A percentile compares a stretch with the other conserved stretches of the same genome.
phyloP scores from a whole-genome alignment of 2,113 vertebrate genomes.

The Hydropotes inermis region DNA sequence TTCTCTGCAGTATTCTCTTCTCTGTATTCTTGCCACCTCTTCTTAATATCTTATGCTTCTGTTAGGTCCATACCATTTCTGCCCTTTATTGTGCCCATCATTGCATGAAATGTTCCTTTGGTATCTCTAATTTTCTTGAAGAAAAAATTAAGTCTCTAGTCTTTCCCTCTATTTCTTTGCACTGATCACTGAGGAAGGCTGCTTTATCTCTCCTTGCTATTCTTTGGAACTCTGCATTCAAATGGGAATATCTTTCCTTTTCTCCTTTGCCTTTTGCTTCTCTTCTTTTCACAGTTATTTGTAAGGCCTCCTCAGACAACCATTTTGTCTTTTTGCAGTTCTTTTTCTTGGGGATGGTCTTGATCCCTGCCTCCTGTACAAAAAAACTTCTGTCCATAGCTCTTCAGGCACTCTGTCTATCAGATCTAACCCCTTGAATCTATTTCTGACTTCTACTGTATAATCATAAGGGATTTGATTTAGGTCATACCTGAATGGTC shows the following conservation, averaged over 20 bases:
- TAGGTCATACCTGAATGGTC: background rate
- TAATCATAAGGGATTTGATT: background rate
- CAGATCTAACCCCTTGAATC: background rate
- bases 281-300: background rate
- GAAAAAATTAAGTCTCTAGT: background rate
- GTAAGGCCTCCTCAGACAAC: background rate
- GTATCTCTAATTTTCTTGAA: background rate
- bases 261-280: background rate
- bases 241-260: fast-evolving
- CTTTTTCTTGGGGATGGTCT: background rate
- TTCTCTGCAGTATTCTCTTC: too few species aligned
- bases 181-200: background rate
- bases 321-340: background rate
- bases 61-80: background rate
- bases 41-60: background rate
- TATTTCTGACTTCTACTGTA: background rate
- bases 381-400: fast-evolving
- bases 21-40: background rate
- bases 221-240: background rate
- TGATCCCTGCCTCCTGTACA: background rate
- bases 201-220: background rate
- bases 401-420: background rate
- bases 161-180: background rate
- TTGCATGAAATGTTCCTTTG: background rate
- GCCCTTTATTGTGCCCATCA: background rate